Conservation (phyloP, 2,888 invertebrate genomes). For the Nemotelus pantherinus region DNA sequence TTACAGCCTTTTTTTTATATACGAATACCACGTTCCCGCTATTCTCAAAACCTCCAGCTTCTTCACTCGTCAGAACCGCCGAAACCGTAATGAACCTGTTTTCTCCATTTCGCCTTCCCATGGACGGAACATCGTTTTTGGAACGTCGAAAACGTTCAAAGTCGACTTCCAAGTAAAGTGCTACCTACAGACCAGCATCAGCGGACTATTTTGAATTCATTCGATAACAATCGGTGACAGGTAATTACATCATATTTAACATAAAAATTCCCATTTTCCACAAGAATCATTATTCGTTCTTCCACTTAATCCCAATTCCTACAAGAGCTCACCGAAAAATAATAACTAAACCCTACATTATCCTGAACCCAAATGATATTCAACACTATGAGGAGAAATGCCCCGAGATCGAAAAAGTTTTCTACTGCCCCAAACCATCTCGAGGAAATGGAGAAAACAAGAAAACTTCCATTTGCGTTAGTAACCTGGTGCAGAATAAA, state of each 20-base stretch:
- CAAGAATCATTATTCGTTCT: constrained; percentile 24
- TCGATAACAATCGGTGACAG: no score
- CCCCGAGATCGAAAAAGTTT: constrained; percentile 9
- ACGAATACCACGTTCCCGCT: no score
- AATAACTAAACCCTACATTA: constrained; percentile 24
- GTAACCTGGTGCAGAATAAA: background rate
- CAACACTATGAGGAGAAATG: background rate
- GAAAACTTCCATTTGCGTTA: background rate
- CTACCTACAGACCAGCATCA: no score
- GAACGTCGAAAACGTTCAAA: no score
- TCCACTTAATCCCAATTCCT: constrained; percentile 30
- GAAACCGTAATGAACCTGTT: no score
- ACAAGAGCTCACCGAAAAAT: constrained; percentile 16
- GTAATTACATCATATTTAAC: constrained; percentile 36
- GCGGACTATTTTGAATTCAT: no score
- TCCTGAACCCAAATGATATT: constrained; percentile 21
- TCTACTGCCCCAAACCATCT: constrained; percentile 29
- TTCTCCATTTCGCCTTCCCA: no score
- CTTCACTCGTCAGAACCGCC: no score
- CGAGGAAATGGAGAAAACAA: constrained; percentile 9
- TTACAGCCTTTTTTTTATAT: no score
- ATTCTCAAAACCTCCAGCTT: no score
- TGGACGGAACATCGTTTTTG: no score
- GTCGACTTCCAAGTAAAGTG: no score
- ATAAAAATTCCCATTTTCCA: constrained; percentile 33